Evolutionary conservation across 2,888 invertebrate species (phyloP), one percentile per base, ranked within the genome.

Genomic region (Drosophila lutescens): DNA sequence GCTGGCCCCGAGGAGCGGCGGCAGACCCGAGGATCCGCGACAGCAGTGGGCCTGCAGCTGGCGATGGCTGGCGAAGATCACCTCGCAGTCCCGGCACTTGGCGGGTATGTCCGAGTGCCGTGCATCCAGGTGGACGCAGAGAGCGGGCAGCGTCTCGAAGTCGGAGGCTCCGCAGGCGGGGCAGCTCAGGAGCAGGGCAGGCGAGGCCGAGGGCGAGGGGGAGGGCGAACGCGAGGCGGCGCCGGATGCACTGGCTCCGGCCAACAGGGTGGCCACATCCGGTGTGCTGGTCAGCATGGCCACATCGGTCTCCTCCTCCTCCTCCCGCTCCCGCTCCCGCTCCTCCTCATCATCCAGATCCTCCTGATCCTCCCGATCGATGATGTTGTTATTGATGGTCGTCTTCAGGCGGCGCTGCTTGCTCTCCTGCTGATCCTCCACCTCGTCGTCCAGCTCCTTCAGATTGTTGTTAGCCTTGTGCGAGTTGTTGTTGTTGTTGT

Each of bases 41-140:
- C 74, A 75, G 15, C 65, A 68, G 60, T 97, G 97, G 40, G 95
- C 93, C 80, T 95, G 95, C 71, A 96, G 93, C 6, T 95, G 94
- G 66, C 95, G 95, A 74, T 95, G 94, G 46, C 95, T 96, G 79
- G 95, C 95, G 90, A 96, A 97, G 6, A 95, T 93, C 59, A 95
- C 94, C 63, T 95, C 94, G 91, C 97, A 97, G 57, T 94, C 93
- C 1, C 94, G 94, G 90, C 97, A 97, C 86, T 95, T 95, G 58
- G 95, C 93, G 2, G 94, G 93, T 82, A 94, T 94, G 61, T 95
- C 94, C 0, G 95, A 94, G 90, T 96, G 96, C 66, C 93, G 93
- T 43, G 93, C 93, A 83, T 95, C 95, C 81, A 96, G 91, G 86
- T 96, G 96, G 2, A 93, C 93, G 74, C 95, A 94, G 32, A 96